Conservation (phyloP, 2,888 invertebrate species). For the Ochlodes sylvanus region DNA sequence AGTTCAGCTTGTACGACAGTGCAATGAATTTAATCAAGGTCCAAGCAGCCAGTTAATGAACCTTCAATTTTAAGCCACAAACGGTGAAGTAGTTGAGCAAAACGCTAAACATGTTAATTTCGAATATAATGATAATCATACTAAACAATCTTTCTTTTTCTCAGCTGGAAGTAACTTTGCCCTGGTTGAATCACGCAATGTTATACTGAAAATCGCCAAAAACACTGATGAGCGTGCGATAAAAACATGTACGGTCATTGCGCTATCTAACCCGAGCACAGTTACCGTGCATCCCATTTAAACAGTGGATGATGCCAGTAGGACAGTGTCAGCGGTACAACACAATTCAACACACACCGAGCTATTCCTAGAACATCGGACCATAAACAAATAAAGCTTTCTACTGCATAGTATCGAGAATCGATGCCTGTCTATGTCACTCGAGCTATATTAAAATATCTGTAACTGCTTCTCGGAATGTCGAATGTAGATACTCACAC, state of each 20-base stretch:
- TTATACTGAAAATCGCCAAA: background rate
- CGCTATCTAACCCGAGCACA: background rate
- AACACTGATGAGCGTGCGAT: background rate
- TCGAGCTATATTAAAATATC: background rate
- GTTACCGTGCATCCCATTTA: constrained; percentile 1
- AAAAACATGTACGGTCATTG: background rate
- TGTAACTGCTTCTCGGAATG: background rate
- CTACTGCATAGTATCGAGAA: constrained; percentile 1
- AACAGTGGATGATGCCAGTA: constrained; percentile 4
- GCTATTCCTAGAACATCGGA: constrained; percentile 12
- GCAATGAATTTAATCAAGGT: too few relatives aligned
- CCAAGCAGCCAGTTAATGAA: too few relatives aligned
- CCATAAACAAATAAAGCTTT: constrained; percentile 14
- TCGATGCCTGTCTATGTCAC: background rate
- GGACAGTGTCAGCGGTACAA: constrained; percentile 7
- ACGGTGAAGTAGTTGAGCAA: too few relatives aligned
- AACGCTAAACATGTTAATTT: too few relatives aligned
- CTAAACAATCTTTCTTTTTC: too few relatives aligned
- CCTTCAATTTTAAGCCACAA: too few relatives aligned
- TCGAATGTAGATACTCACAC: background rate
- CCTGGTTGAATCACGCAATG: too few relatives aligned
- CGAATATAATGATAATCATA: too few relatives aligned
- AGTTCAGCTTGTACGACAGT: too few relatives aligned
- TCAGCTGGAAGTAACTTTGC: too few relatives aligned
- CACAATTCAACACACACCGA: background rate